These are phyloP conservation scores for Helicoverpa armigera DNA, from an alignment of 1,140 invertebrate species.

Conservation along the genomic window DNA sequence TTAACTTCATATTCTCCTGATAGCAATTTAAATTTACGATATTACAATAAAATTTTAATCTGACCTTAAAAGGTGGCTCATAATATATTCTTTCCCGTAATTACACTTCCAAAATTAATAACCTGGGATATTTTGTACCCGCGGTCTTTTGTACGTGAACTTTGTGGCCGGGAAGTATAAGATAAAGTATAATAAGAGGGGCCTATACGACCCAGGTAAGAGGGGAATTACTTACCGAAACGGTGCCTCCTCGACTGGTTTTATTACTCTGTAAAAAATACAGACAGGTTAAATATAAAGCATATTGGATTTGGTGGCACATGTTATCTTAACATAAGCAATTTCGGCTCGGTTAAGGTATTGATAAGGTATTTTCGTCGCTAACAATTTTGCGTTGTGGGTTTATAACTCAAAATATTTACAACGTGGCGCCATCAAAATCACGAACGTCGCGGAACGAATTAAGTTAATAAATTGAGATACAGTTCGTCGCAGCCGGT, in stretches of 20 bases:
- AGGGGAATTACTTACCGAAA: conserved; percentile 50
- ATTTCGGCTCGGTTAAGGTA: background rate
- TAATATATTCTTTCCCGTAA: conserved; percentile 60
- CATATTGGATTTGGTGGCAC: background rate
- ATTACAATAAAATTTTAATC: conserved; percentile 50
- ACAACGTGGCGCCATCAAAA: background rate
- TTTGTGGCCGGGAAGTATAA: conserved; percentile 46
- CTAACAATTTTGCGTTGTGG: background rate
- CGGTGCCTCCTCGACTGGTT: conserved; percentile 29
- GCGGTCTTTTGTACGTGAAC: conserved; percentile 54
- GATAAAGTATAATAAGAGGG: conserved; percentile 48
- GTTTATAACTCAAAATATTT: background rate
- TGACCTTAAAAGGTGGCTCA: conserved; percentile 46
- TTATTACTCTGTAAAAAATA: conserved; percentile 39
- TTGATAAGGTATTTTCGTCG: background rate
- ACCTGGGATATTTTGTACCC: conserved; percentile 50
- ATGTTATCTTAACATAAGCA: too few relatives aligned
- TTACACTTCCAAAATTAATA: conserved; percentile 63
- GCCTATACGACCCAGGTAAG: conserved; percentile 40
- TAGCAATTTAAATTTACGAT: conserved; percentile 33
- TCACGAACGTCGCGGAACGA: background rate
- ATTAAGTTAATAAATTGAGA: conserved; percentile 30
- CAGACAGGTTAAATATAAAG: background rate
- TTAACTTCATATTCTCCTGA: conserved; percentile 17
- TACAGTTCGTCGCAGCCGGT: conserved; percentile 3